A percentile compares a stretch with the other conserved stretches of the same genome.
Evolutionary conservation across 2,888 invertebrate genomes (phyloP).

Genomic region (Melanargia galathea): DNA sequence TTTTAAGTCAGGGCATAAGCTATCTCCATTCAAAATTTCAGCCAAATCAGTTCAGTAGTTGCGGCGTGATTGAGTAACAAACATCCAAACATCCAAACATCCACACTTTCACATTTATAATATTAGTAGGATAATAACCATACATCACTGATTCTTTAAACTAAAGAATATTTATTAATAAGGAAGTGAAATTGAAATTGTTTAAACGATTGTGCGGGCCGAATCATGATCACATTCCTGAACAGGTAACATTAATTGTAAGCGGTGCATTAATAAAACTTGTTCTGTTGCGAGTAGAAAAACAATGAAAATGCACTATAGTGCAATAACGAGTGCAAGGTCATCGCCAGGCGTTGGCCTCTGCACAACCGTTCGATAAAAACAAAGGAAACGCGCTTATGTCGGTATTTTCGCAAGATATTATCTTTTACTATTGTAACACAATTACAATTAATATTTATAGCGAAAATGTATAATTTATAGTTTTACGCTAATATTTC

Average conservation of each 20-base stretch:
- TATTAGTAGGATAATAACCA: no score
- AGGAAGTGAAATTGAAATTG: neutral
- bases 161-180: neutral
- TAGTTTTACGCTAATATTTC: neutral
- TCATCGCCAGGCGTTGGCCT: conserved; percentile 35
- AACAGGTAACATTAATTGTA: neutral
- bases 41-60: no score
- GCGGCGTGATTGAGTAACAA: no score
- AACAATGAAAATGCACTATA: conserved; percentile 23
- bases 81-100: no score
- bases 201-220: neutral
- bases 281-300: neutral
- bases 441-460: neutral
- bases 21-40: no score
- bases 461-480: neutral
- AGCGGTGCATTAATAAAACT: neutral
- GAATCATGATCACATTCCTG: neutral
- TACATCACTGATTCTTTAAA: no score
- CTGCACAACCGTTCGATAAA: conserved; percentile 26
- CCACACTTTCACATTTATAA: no score
- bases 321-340: conserved; percentile 33
- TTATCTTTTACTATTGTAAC: conserved; percentile 22
- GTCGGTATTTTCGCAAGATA: conserved; percentile 16
- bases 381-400: conserved; percentile 33
- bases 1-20: no score